Evolutionary conservation across 2,797 vertebrate genomes (phyloP).

Genomic region (Sebastes paucispinis): DNA sequence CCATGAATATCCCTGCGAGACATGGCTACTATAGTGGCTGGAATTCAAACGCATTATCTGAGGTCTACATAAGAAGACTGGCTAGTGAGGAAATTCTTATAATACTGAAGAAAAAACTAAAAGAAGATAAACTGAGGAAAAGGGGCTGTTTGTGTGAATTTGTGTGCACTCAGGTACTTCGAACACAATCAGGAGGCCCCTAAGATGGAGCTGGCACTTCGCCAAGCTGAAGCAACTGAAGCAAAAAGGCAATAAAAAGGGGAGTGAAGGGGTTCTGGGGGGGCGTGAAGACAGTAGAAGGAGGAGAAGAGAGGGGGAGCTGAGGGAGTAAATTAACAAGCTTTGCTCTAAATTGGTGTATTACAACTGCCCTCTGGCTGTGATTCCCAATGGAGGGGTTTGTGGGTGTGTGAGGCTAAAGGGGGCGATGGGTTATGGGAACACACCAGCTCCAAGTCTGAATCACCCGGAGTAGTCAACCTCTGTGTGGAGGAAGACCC

Average conservation of each 20-base stretch:
- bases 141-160: not conserved
- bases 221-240: conserved; percentile 55
- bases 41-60: conserved; percentile 12
- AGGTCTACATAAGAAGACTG: conserved; percentile 5
- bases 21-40: not conserved
- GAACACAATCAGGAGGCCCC: conserved; percentile 51
- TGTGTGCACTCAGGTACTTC: conserved; percentile 29
- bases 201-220: conserved; percentile 48
- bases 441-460: conserved; percentile 57
- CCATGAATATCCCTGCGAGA: conserved; percentile 9
- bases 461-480: conserved; percentile 45
- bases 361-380: conserved; percentile 76
- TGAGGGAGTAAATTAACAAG: conserved; percentile 73
- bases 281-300: conserved; percentile 34
- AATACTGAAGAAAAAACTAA: conserved; percentile 11
- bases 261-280: not conserved
- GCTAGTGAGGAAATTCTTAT: conserved; percentile 7
- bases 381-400: conserved; percentile 64
- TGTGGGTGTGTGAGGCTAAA: conserved; percentile 50
- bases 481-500: conserved; percentile 32
- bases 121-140: conserved; percentile 14
- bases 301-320: conserved; percentile 12
- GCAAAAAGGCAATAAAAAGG: conserved; percentile 67
- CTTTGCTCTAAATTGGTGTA: conserved; percentile 76
- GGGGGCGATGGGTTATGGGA: conserved; percentile 63